Evolutionary conservation across 1,140 invertebrate genomes (phyloP).

Genomic region (Drosophila varians): DNA sequence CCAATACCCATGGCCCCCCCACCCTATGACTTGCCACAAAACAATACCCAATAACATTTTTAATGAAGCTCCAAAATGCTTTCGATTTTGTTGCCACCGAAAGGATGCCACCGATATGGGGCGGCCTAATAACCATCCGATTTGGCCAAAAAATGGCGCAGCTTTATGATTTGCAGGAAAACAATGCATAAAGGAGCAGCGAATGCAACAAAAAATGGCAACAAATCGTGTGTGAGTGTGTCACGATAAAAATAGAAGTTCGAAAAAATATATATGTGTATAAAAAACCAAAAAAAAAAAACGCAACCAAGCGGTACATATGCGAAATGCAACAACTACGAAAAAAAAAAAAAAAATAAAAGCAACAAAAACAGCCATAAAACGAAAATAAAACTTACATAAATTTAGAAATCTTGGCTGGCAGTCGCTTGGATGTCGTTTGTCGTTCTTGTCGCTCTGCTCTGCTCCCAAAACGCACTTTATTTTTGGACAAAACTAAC

Average conservation of each 20-base stretch:
- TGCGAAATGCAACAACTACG: constrained; percentile 50
- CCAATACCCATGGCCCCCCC: constrained; percentile 12
- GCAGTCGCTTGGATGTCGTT: constrained; percentile 15
- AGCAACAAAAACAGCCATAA: constrained; percentile 58
- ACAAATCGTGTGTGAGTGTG: constrained; percentile 31
- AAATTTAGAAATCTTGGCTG: constrained; percentile 65
- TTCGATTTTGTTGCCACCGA: not conserved
- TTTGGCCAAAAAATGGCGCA: constrained; percentile 14
- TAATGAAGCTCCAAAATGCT: constrained; percentile 43
- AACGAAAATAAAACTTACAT: constrained; percentile 82
- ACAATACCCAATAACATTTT: constrained; percentile 22
- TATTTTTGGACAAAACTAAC: constrained; percentile 68
- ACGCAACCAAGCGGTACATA: constrained; percentile 49
- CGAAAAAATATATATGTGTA: no score
- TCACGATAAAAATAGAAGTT: constrained; percentile 40
- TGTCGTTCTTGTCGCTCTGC: constrained; percentile 67
- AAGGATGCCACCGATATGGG: constrained; percentile 2
- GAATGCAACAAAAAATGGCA: constrained; percentile 18
- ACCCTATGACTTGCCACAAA: not conserved
- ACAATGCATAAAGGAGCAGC: constrained; percentile 18
- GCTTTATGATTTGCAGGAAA: constrained; percentile 27
- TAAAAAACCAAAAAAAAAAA: constrained; percentile 14
- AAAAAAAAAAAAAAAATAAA: constrained; percentile 36
- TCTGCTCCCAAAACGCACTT: constrained; percentile 78
- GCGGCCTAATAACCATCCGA: constrained; percentile 20